These are phyloP conservation scores for Gobiocypris rarus DNA, from an alignment of 2,113 vertebrate genomes.

Conservation along the genomic window DNA sequence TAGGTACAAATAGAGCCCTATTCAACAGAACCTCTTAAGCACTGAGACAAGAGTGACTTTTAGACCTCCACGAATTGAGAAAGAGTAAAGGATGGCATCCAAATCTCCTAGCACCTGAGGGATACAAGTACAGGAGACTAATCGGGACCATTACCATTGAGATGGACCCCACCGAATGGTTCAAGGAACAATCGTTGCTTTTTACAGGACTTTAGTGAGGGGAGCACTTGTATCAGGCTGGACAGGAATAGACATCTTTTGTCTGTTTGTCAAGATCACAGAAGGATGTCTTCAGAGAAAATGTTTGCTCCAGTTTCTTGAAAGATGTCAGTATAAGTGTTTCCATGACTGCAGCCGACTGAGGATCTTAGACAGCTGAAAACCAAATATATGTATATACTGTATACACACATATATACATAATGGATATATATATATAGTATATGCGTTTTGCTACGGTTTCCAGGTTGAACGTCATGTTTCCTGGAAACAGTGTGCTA, in stretches of 20 bases:
- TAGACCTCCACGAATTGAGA: slow-evolving; percentile 37
- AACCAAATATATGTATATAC: no score
- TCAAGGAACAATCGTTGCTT: slow-evolving; percentile 22
- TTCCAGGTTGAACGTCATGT: no score
- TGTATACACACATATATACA: no score
- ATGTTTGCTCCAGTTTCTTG: neutral
- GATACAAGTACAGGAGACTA: slow-evolving; percentile 21
- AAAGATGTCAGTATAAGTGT: slow-evolving; percentile 6
- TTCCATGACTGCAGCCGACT: neutral
- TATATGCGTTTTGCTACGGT: no score
- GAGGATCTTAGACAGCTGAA: neutral
- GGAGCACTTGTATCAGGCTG: neutral
- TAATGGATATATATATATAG: no score
- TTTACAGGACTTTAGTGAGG: slow-evolving; percentile 22
- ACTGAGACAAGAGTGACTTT: slow-evolving; percentile 24
- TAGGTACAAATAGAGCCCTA: slow-evolving; percentile 32
- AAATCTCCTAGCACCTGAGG: neutral
- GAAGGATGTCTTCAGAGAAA: neutral
- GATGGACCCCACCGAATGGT: neutral
- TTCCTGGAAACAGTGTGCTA: no score
- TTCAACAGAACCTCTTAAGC: slow-evolving; percentile 34
- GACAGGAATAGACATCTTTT: slow-evolving; percentile 13
- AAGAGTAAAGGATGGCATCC: slow-evolving; percentile 20
- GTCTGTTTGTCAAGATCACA: neutral
- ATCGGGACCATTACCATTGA: neutral